phyloP scores from a whole-genome alignment of 2,113 vertebrate genomes.

The Hippotragus niger region DNA sequence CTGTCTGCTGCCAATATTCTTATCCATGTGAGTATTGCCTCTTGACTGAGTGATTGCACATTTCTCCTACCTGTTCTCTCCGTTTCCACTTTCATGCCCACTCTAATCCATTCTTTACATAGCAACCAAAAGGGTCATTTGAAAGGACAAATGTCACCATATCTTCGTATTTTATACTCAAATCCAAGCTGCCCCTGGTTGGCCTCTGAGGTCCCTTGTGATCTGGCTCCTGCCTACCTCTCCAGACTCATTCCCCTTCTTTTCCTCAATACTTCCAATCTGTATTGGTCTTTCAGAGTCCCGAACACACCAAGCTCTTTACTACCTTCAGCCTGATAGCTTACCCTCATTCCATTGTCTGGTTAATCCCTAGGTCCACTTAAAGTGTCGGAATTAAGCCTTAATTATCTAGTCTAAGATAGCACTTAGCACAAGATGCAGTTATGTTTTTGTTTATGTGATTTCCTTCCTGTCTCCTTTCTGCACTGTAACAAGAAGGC shows the following conservation, averaged over 20 bases:
- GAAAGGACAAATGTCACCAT: neutral
- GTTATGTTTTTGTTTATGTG: neutral
- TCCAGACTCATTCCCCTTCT: neutral
- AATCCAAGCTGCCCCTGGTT: neutral
- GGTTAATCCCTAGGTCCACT: neutral
- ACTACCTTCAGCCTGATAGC: neutral
- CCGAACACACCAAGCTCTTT: neutral
- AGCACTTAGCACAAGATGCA: neutral
- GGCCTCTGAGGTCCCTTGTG: neutral
- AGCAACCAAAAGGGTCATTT: neutral
- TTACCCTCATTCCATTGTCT: neutral
- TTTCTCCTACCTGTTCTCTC: neutral
- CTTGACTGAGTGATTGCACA: neutral
- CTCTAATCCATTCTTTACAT: neutral
- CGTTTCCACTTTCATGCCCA: neutral
- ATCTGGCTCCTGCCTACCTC: neutral
- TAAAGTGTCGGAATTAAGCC: neutral
- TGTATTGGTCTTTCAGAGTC: neutral
- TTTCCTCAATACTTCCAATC: neutral
- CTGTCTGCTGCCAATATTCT: neutral
- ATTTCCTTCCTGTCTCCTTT: neutral
- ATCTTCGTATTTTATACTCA: neutral
- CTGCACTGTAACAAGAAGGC: neutral
- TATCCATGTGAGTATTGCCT: neutral
- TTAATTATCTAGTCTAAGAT: neutral